Evolutionary conservation across 2,888 invertebrate genomes (phyloP).

Genomic region (Harmothoe impar): DNA sequence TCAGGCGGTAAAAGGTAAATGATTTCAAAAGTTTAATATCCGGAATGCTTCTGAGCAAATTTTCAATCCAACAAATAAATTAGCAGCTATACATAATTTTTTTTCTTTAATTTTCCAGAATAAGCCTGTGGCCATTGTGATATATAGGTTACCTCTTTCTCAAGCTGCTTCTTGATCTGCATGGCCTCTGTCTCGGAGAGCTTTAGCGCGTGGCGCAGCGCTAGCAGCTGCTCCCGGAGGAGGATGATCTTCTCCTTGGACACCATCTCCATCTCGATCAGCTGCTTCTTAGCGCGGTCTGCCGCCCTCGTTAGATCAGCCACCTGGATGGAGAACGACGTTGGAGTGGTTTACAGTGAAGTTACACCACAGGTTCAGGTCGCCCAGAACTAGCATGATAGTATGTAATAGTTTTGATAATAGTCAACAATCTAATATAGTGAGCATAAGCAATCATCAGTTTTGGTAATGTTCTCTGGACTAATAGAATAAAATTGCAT

Average conservation of each 20-base stretch:
- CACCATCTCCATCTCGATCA: constrained; percentile 76
- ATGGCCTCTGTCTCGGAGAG: constrained; percentile 79
- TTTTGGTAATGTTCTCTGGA: too few relatives aligned
- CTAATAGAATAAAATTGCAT: too few relatives aligned
- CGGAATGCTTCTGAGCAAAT: too few relatives aligned
- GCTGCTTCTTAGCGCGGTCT: constrained; percentile 78
- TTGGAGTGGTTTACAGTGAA: background rate
- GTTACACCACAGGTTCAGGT: background rate
- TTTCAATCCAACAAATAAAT: too few relatives aligned
- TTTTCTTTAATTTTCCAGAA: too few relatives aligned
- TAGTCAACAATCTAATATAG: too few relatives aligned
- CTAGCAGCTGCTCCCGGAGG: constrained; percentile 79
- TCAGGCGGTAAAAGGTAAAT: too few relatives aligned
- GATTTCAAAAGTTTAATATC: too few relatives aligned
- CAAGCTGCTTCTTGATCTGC: constrained; percentile 78
- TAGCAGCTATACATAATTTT: too few relatives aligned
- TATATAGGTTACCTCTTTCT: constrained; percentile 79
- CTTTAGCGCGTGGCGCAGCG: constrained; percentile 78
- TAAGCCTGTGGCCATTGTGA: too few relatives aligned
- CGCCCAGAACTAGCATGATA: background rate
- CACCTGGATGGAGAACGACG: constrained; percentile 75
- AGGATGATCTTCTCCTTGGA: constrained; percentile 79
- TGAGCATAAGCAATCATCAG: too few relatives aligned
- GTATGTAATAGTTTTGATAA: too few relatives aligned
- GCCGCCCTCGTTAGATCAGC: constrained; percentile 75